Conservation (phyloP, 2,113 vertebrate species). For the Bambusicola thoracicus region DNA sequence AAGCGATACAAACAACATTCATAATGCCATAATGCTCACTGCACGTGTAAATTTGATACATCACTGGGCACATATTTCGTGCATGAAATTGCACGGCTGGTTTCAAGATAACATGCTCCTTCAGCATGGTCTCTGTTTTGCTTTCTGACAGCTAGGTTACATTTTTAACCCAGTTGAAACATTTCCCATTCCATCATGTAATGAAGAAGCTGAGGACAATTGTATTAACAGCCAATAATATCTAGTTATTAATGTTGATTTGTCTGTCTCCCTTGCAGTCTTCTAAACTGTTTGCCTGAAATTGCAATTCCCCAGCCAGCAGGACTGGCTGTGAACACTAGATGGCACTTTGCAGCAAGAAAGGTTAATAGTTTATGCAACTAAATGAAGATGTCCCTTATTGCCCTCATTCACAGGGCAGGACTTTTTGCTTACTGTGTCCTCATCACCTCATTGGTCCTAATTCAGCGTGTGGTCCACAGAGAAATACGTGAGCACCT, state of each 20-base stretch:
- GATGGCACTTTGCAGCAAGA: slow-evolving; percentile 76
- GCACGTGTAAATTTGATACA: not conserved
- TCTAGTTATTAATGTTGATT: not conserved
- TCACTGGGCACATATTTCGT: not conserved
- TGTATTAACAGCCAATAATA: not conserved
- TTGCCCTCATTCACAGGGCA: not conserved
- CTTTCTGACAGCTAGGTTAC: not conserved
- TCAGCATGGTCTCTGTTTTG: fast-evolving
- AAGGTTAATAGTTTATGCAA: slow-evolving; percentile 37
- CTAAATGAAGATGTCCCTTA: not conserved
- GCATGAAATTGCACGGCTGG: not conserved
- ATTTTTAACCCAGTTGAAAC: not conserved
- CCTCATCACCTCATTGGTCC: not conserved
- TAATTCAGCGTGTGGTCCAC: not conserved
- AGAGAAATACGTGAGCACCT: not conserved
- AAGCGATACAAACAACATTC: not conserved
- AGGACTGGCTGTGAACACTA: slow-evolving; percentile 53
- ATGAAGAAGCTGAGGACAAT: not conserved
- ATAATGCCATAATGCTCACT: fast-evolving
- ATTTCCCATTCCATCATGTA: not conserved
- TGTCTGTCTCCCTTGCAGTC: not conserved
- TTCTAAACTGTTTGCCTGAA: not conserved
- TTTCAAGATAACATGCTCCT: not conserved
- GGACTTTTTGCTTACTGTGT: not conserved
- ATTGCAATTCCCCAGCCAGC: not conserved